Conservation (phyloP, 2,113 vertebrate genomes). For the Leptodactylus fuscus region DNA sequence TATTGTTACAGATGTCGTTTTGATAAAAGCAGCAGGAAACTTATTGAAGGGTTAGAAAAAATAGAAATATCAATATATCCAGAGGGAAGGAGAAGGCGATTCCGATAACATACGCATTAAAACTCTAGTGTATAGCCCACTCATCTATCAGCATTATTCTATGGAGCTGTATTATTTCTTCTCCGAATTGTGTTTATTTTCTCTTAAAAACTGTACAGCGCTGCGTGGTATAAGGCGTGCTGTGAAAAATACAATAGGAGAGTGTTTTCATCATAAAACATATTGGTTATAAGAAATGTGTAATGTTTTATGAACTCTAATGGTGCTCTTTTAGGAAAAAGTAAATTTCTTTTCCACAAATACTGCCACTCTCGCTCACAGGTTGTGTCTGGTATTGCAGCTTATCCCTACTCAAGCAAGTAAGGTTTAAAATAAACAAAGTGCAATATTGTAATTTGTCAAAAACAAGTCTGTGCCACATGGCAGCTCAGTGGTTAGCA, state of each 20-base stretch:
- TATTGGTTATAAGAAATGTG: not conserved
- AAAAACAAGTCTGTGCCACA: no score
- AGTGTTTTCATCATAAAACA: not conserved
- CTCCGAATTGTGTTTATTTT: not conserved
- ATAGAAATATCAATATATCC: conserved; percentile 36
- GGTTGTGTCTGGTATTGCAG: not conserved
- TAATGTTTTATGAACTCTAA: not conserved
- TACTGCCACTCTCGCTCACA: not conserved
- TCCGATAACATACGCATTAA: not conserved
- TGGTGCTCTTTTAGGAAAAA: not conserved
- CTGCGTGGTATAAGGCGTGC: no score
- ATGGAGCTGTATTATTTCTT: not conserved
- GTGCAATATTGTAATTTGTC: not conserved
- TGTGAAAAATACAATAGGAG: not conserved
- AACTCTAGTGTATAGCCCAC: conserved; percentile 5
- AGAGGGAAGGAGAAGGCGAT: conserved; percentile 12
- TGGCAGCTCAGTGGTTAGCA: no score
- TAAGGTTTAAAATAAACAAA: not conserved
- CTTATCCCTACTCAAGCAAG: not conserved
- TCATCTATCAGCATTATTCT: conserved; percentile 9
- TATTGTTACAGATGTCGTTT: conserved; percentile 23
- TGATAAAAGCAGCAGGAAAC: conserved; percentile 18
- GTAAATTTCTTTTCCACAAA: not conserved
- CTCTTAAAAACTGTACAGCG: not conserved
- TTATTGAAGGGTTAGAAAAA: not conserved